Conservation (phyloP, 2,113 vertebrate genomes). For the Calyptommatus sinebrachiatus region DNA sequence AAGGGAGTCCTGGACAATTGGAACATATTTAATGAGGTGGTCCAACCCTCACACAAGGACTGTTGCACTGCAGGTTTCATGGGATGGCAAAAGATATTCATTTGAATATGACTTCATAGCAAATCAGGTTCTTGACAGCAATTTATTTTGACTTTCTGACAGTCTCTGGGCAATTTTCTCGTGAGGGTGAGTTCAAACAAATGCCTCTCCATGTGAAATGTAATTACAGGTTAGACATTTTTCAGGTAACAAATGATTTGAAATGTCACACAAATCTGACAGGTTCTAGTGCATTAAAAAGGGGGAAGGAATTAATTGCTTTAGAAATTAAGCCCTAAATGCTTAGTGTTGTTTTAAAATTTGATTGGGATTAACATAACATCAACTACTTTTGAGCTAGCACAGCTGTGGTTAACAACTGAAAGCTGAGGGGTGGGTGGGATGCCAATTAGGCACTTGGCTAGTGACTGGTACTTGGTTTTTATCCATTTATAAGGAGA, state of each 20-base stretch:
- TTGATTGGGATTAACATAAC: neutral
- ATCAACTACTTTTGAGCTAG: neutral
- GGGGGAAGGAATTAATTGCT: conserved; percentile 13
- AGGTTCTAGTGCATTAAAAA: neutral
- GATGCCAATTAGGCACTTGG: neutral
- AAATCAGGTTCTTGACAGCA: neutral
- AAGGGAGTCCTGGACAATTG: neutral
- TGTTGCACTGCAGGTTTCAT: neutral
- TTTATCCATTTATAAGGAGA: neutral
- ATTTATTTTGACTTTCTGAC: conserved; percentile 14
- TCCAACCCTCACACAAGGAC: neutral
- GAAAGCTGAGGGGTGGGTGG: neutral
- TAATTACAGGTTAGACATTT: neutral
- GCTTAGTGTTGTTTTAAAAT: neutral
- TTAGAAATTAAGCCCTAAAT: conserved; percentile 1
- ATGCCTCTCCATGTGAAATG: conserved; percentile 25
- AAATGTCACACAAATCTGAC: neutral
- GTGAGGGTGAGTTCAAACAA: conserved; percentile 32
- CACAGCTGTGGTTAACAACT: neutral
- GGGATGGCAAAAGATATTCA: neutral
- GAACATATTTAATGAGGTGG: neutral
- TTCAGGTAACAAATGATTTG: neutral
- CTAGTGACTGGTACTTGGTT: neutral
- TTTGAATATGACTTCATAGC: conserved; percentile 5
- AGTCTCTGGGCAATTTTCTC: conserved; percentile 22